phyloP scores from a whole-genome alignment of 2,888 invertebrate genomes.

The Amphipoea lucens region DNA sequence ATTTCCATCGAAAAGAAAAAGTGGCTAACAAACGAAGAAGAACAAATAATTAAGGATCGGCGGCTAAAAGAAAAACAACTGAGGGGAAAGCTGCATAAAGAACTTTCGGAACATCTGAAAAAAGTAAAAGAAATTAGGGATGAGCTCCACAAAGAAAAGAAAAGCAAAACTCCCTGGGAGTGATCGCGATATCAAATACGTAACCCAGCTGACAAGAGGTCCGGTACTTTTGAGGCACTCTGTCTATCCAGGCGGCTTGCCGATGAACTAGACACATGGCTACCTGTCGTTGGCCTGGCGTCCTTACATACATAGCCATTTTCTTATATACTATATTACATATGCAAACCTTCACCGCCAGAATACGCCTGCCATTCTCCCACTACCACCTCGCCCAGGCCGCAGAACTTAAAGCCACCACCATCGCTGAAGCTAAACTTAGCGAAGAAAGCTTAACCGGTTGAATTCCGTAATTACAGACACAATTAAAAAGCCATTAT shows the following conservation, averaged over 20 bases:
- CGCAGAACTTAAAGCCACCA: not conserved
- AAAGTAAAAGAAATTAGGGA: conserved; percentile 31
- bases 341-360: not conserved
- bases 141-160: conserved; percentile 12
- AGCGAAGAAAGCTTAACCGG: not conserved
- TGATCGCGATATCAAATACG: not conserved
- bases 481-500: too few species aligned
- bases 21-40: conserved; percentile 37
- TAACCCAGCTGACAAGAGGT: not conserved
- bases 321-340: not conserved
- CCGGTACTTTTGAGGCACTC: not conserved
- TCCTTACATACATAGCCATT: not conserved
- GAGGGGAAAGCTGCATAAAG: conserved; percentile 1
- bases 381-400: not conserved
- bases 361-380: conserved; percentile 4
- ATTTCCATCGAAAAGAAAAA: conserved; percentile 29
- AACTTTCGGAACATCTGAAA: conserved; percentile 27
- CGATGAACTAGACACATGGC: not conserved
- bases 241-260: not conserved
- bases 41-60: conserved; percentile 2
- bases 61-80: not conserved
- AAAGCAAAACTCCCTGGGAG: not conserved
- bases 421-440: not conserved
- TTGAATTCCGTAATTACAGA: too few species aligned
- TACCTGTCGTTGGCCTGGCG: not conserved